Conservation (phyloP, 2,888 invertebrate genomes). For the Drosophila limbata region DNA sequence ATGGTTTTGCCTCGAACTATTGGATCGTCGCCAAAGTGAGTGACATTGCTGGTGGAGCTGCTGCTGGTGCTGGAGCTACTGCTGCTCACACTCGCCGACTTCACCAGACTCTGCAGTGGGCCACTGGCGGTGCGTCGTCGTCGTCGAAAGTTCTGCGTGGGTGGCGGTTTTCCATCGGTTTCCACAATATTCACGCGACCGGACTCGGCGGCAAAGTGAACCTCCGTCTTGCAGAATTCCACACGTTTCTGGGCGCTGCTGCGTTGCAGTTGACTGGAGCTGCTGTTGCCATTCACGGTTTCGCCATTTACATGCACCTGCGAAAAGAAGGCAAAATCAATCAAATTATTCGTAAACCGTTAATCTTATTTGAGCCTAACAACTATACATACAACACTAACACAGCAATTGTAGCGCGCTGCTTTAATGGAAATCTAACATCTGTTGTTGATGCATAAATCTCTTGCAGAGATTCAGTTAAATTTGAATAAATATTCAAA, state of each 20-base stretch:
- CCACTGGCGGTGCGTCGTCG: conserved; percentile 87
- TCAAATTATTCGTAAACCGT: not conserved
- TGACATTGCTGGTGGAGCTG: conserved; percentile 66
- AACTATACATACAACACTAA: too few species aligned
- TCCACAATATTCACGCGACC: conserved; percentile 95
- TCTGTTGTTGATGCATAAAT: too few species aligned
- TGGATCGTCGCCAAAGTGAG: conserved; percentile 88
- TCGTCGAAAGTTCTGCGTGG: conserved; percentile 92
- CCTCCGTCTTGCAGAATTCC: conserved; percentile 94
- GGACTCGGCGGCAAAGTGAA: conserved; percentile 94
- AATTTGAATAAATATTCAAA: too few species aligned
- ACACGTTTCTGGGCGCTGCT: conserved; percentile 87
- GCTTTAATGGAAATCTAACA: too few species aligned
- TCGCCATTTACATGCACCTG: conserved; percentile 83
- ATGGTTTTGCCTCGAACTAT: conserved; percentile 59
- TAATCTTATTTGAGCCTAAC: not conserved
- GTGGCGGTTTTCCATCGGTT: conserved; percentile 94
- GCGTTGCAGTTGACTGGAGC: conserved; percentile 57
- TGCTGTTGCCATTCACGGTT: conserved; percentile 31
- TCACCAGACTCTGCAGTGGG: conserved; percentile 80
- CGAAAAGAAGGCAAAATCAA: conserved; percentile 29
- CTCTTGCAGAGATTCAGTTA: too few species aligned
- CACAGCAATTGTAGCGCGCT: too few species aligned
- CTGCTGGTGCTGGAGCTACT: conserved; percentile 43
- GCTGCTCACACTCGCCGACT: conserved; percentile 78